phyloP scores from a whole-genome alignment of 2,797 vertebrate genomes.

The Babyrousa celebensis region DNA sequence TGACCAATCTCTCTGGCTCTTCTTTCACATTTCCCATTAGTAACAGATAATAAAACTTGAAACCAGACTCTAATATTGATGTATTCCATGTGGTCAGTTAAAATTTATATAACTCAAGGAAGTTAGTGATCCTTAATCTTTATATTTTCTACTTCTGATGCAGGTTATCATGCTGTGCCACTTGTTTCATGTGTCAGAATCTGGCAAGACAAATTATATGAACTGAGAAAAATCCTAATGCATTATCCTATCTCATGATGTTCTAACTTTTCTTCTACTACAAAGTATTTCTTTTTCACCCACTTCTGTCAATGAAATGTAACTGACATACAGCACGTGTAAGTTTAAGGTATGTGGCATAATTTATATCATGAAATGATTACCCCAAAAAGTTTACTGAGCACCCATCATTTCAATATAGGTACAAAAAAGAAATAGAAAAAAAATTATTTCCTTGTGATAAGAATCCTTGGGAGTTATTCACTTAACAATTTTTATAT shows the following conservation, averaged over 20 bases:
- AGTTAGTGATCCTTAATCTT: neutral
- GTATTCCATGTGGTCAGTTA: neutral
- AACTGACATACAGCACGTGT: neutral
- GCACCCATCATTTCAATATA: neutral
- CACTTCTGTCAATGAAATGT: neutral
- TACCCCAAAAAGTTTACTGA: neutral
- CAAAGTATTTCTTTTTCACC: neutral
- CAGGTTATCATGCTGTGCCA: neutral
- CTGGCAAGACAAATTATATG: neutral
- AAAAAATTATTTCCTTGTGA: neutral
- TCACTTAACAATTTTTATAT: neutral
- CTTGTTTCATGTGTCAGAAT: neutral
- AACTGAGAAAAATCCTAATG: neutral
- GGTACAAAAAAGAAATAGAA: neutral
- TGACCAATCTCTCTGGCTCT: neutral
- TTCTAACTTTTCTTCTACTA: constrained; percentile 24
- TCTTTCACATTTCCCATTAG: constrained; percentile 33
- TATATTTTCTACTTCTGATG: neutral
- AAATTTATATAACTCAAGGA: constrained; percentile 14
- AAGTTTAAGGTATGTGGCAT: neutral
- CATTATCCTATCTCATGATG: neutral
- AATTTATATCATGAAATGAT: neutral
- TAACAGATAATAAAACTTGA: constrained; percentile 27
- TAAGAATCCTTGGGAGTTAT: neutral
- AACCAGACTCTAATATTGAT: neutral